phyloP scores from a whole-genome alignment of 2,797 vertebrate genomes.

The Coccyzus lansbergi region DNA sequence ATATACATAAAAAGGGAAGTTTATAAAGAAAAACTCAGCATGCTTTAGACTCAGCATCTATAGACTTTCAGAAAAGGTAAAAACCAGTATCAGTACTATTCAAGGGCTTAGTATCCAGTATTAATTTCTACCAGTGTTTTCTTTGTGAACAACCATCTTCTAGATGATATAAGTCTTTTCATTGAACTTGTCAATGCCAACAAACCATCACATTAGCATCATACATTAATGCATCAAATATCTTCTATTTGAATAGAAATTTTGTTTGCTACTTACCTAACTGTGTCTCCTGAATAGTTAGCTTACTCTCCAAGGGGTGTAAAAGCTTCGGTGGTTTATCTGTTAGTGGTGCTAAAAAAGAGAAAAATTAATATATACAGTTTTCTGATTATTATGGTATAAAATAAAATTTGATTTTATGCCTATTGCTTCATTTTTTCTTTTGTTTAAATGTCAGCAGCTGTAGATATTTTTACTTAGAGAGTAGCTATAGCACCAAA shows the following conservation, averaged over 20 bases:
- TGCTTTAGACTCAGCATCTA: background rate
- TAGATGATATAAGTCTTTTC: background rate
- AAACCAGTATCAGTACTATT: background rate
- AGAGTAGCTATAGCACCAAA: background rate
- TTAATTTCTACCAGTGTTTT: background rate
- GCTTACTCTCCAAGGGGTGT: conserved; percentile 89
- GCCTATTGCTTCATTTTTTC: background rate
- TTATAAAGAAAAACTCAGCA: background rate
- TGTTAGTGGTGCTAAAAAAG: conserved; percentile 90
- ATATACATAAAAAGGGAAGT: background rate
- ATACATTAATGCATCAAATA: background rate
- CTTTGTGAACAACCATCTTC: background rate
- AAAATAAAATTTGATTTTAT: background rate
- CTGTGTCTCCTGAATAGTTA: conserved; percentile 90
- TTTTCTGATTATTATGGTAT: conserved; percentile 6
- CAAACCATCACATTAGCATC: background rate
- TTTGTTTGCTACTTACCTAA: conserved; percentile 86
- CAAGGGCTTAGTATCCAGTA: background rate
- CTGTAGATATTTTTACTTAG: background rate
- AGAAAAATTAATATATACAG: conserved; percentile 51
- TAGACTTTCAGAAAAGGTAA: background rate
- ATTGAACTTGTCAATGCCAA: background rate
- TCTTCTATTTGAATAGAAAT: background rate
- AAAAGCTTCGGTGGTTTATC: conserved; percentile 97
- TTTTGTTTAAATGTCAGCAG: background rate